Conservation (phyloP, 2,113 vertebrate genomes). For the Arenaria interpres region DNA sequence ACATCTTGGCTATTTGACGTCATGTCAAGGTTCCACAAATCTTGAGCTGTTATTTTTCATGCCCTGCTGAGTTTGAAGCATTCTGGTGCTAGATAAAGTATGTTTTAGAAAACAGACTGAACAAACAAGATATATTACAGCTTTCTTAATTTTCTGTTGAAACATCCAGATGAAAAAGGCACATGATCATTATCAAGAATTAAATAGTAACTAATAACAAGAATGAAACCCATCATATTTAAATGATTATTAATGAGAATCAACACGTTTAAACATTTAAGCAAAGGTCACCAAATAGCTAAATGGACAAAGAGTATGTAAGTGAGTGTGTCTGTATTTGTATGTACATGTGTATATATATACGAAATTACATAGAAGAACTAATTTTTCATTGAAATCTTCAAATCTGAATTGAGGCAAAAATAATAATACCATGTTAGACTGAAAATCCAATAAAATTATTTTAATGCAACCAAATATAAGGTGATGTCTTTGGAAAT, state of each 20-base stretch:
- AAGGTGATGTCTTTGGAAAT: background rate
- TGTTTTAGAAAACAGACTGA: background rate
- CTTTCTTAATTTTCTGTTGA: background rate
- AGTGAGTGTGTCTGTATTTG: background rate
- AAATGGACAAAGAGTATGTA: background rate
- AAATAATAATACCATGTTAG: background rate
- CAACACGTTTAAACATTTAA: background rate
- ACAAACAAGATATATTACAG: background rate
- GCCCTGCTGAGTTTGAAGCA: background rate
- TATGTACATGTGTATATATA: background rate
- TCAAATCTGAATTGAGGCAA: background rate
- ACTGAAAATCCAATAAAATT: background rate
- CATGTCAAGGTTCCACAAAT: constrained; percentile 22
- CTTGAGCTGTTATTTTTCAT: background rate
- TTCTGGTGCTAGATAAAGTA: background rate
- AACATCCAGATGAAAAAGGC: background rate
- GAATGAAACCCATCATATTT: background rate
- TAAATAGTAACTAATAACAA: background rate
- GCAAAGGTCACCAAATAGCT: background rate
- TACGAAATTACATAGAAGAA: background rate
- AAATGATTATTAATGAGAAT: background rate
- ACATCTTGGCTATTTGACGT: constrained; percentile 21
- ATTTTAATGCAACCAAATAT: background rate
- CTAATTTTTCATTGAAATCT: background rate
- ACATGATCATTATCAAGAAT: background rate